A percentile compares a stretch with the other conserved stretches of the same genome.
These are phyloP conservation scores for Microtus richardsoni DNA, from an alignment of 2,113 vertebrate species.

Conservation along the genomic window DNA sequence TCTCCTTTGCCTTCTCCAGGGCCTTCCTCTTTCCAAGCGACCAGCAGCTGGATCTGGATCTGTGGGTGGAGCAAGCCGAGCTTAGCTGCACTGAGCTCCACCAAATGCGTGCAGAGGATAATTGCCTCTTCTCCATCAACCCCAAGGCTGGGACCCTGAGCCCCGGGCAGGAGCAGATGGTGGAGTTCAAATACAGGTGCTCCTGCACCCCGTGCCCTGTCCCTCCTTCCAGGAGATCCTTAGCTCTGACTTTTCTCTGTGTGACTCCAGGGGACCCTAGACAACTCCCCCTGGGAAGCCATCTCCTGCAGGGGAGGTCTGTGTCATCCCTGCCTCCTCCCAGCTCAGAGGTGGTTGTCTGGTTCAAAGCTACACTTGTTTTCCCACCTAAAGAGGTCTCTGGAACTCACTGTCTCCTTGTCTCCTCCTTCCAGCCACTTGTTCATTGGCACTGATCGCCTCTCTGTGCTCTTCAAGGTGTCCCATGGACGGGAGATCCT, in stretches of 20 bases:
- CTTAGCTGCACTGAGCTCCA: conserved; percentile 88
- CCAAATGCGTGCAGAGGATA: conserved; percentile 92
- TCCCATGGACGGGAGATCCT: conserved; percentile 94
- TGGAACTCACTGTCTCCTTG: neutral
- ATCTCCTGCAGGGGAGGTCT: neutral
- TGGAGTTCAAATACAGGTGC: conserved; percentile 93
- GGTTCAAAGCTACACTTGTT: neutral
- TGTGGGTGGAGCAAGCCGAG: conserved; percentile 90
- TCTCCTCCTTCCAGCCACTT: conserved; percentile 88
- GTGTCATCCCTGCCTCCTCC: neutral
- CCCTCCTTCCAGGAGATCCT: neutral
- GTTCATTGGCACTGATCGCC: conserved; percentile 88
- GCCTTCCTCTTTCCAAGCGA: conserved; percentile 94
- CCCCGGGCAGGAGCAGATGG: conserved; percentile 89
- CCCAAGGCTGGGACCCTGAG: conserved; percentile 91
- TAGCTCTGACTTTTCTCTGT: neutral
- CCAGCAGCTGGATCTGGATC: conserved; percentile 92
- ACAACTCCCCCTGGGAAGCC: neutral
- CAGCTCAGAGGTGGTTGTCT: neutral
- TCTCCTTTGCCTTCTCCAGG: conserved; percentile 46
- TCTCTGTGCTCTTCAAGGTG: conserved; percentile 94
- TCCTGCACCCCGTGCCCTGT: neutral
- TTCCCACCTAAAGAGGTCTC: neutral
- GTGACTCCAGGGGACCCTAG: neutral
- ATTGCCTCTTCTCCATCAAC: conserved; percentile 89